A percentile compares a stretch with the other conserved stretches of the same genome.
phyloP scores from a whole-genome alignment of 2,888 invertebrate genomes.

The Drosophila nr. perissopoda region DNA sequence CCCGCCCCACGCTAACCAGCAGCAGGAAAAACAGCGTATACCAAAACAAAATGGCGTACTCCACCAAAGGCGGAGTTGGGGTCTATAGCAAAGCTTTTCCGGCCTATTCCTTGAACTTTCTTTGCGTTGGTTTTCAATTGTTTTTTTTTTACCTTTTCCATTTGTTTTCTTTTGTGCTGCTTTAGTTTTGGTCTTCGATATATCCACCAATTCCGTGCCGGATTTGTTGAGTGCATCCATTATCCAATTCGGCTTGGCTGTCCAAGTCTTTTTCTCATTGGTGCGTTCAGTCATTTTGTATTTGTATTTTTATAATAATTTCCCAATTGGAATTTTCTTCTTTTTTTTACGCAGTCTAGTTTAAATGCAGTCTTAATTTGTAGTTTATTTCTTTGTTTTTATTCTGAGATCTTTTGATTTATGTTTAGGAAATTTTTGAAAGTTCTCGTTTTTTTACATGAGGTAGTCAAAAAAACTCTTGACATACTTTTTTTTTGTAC shows the following conservation, averaged over 20 bases:
- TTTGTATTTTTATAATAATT: slow-evolving; percentile 3
- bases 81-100: slow-evolving; percentile 25
- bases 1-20: neutral
- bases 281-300: slow-evolving; percentile 78
- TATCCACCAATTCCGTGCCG: slow-evolving; percentile 83
- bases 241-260: slow-evolving; percentile 86
- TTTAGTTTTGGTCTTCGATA: slow-evolving; percentile 77
- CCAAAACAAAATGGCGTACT: slow-evolving; percentile 78
- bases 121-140: neutral
- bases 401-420: slow-evolving; percentile 47
- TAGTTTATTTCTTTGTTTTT: slow-evolving; percentile 2
- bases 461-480: slow-evolving; percentile 17
- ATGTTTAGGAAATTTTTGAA: slow-evolving; percentile 4
- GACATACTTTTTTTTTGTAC: slow-evolving; percentile 27
- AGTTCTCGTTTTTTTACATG: slow-evolving; percentile 8
- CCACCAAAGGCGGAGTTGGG: neutral
- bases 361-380: slow-evolving; percentile 6
- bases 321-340: slow-evolving; percentile 3
- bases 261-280: slow-evolving; percentile 75
- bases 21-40: slow-evolving; percentile 58
- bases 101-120: slow-evolving; percentile 26
- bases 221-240: slow-evolving; percentile 86
- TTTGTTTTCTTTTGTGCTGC: slow-evolving; percentile 47
- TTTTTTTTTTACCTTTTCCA: slow-evolving; percentile 74
- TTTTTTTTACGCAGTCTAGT: slow-evolving; percentile 6